Evolutionary conservation across 2,888 invertebrate genomes (phyloP).

Genomic region (Perithous albicinctus): DNA sequence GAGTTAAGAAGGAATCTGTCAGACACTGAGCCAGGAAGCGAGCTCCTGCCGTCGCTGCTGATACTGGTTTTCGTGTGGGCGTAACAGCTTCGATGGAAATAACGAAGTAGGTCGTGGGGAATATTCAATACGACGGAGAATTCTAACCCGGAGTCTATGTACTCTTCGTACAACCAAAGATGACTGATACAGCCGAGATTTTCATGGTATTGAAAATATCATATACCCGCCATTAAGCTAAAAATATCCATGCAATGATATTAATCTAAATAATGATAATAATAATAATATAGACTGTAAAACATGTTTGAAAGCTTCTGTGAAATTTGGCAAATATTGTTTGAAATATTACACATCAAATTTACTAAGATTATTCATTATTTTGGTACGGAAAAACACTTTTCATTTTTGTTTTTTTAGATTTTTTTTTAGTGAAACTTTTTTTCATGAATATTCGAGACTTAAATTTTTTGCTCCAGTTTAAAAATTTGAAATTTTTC

Average conservation of each 20-base stretch:
- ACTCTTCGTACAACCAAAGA: constrained; percentile 48
- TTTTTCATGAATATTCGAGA: no score
- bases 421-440: no score
- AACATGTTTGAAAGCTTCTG: no score
- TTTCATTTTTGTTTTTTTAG: no score
- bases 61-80: constrained; percentile 39
- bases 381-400: no score
- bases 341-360: no score
- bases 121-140: constrained; percentile 65
- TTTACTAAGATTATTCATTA: no score
- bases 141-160: constrained; percentile 43
- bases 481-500: no score
- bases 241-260: constrained; percentile 13
- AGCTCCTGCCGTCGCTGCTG: constrained; percentile 5
- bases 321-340: no score
- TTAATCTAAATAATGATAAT: not conserved
- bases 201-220: constrained; percentile 61
- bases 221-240: constrained; percentile 17
- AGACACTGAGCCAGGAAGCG: constrained; percentile 59
- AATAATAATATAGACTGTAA: not conserved
- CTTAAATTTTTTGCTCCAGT: no score
- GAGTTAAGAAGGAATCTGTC: constrained; percentile 68
- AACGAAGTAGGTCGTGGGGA: constrained; percentile 69
- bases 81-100: constrained; percentile 68
- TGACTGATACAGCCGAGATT: constrained; percentile 53